A percentile compares a stretch with the other conserved stretches of the same genome.
phyloP scores from a whole-genome alignment of 2,888 invertebrate species.

The Phytoseiulus persimilis region DNA sequence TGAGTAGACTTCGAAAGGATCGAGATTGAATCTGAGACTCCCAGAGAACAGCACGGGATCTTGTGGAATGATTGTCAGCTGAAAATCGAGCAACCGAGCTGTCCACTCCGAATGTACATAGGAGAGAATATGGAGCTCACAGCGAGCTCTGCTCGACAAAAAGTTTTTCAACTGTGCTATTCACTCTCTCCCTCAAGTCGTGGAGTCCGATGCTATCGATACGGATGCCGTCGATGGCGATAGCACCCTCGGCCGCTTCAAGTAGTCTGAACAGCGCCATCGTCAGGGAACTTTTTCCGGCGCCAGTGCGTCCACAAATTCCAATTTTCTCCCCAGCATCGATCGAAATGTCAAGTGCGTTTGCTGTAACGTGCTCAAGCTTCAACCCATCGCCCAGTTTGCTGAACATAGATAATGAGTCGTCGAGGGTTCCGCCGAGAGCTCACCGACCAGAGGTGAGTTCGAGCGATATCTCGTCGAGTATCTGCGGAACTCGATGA shows the following conservation, averaged over 20 bases:
- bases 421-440: no score
- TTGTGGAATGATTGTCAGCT: conserved; percentile 8
- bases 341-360: neutral
- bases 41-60: conserved; percentile 46
- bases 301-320: neutral
- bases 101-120: no score
- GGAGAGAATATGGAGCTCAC: no score
- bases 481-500: conserved; percentile 48
- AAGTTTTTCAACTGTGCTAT: neutral
- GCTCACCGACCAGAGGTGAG: conserved; percentile 47
- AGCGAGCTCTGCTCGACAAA: neutral
- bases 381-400: no score
- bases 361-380: conserved; percentile 50
- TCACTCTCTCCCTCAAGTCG: neutral
- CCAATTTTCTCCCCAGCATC: conserved; percentile 35
- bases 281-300: conserved; percentile 6
- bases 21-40: conserved; percentile 45
- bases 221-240: conserved; percentile 38
- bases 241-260: conserved; percentile 41
- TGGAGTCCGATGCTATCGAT: conserved; percentile 28
- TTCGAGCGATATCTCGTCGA: conserved; percentile 48
- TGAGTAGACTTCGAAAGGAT: conserved; percentile 44
- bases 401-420: no score
- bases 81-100: neutral
- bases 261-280: conserved; percentile 39